A percentile compares a stretch with the other conserved stretches of the same genome.
Conservation (phyloP, 2,888 invertebrate genomes). For the Abscondita cerata region DNA sequence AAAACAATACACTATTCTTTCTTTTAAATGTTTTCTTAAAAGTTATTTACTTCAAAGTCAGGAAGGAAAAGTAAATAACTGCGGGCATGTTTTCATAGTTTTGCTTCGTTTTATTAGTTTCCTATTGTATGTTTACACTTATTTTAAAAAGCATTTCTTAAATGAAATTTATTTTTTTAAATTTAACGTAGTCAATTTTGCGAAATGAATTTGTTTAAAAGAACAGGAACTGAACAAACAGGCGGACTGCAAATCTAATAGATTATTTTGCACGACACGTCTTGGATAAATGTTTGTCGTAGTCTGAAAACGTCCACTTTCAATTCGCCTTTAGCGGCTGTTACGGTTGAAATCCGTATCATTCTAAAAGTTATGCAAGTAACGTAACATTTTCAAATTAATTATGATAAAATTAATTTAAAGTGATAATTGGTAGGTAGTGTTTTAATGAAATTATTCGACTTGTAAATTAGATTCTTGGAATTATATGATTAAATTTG, state of each 20-base stretch:
- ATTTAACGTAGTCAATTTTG: too few relatives aligned
- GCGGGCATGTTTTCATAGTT: slow-evolving; percentile 26
- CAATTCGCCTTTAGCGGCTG: slow-evolving; percentile 10
- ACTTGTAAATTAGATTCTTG: too few relatives aligned
- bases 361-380: slow-evolving; percentile 18
- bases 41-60: slow-evolving; percentile 37
- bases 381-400: too few relatives aligned
- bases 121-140: background rate
- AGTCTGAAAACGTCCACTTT: slow-evolving; percentile 20
- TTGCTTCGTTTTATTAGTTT: slow-evolving; percentile 14
- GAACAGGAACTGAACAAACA: slow-evolving; percentile 15
- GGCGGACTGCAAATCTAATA: slow-evolving; percentile 20
- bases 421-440: too few relatives aligned
- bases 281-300: slow-evolving; percentile 20
- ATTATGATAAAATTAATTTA: too few relatives aligned
- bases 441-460: too few relatives aligned
- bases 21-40: slow-evolving; percentile 38
- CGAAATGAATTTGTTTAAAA: background rate
- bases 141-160: background rate
- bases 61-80: slow-evolving; percentile 33
- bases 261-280: slow-evolving; percentile 19
- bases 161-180: background rate
- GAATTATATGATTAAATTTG: too few relatives aligned
- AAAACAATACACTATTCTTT: slow-evolving; percentile 44
- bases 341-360: slow-evolving; percentile 16